These are phyloP conservation scores for Trididemnum clinides DNA, from an alignment of 23 tunicate species.

Conservation along the genomic window DNA sequence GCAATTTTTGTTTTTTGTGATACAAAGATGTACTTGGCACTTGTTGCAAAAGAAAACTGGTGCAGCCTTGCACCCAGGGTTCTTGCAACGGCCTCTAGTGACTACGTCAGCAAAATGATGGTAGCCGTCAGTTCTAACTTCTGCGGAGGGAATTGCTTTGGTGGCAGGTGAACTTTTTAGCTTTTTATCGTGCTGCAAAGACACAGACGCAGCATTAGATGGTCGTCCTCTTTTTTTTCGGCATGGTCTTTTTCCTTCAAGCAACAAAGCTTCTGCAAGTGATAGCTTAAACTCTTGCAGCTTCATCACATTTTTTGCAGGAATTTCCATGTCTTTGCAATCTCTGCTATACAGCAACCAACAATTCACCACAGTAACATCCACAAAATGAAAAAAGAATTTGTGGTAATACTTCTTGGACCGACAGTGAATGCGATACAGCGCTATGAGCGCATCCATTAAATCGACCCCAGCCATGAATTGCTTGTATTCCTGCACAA, in stretches of 20 bases:
- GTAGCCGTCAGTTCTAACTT: constrained; percentile 17
- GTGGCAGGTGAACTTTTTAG: neutral
- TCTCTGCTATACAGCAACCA: constrained; percentile 1
- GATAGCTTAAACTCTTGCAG: constrained; percentile 13
- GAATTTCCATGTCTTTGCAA: neutral
- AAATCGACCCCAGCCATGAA: constrained; percentile 6
- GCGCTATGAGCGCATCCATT: constrained; percentile 15
- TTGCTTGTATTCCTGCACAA: neutral
- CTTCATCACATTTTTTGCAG: neutral
- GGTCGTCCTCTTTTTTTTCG: constrained; percentile 1
- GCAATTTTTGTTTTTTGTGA: neutral
- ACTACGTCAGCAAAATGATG: neutral
- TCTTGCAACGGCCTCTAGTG: neutral
- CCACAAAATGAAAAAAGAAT: neutral
- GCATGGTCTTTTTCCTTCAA: neutral
- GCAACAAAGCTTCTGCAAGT: neutral
- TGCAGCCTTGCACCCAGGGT: constrained; percentile 21
- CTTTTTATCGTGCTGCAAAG: neutral
- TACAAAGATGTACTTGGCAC: constrained; percentile 14
- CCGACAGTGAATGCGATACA: neutral
- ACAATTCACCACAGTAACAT: constrained; percentile 5
- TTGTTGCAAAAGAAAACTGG: constrained; percentile 2
- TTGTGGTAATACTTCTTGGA: constrained; percentile 13
- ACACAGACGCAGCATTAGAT: constrained; percentile 2
- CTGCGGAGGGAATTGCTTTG: neutral